Percentiles rank a stretch among this genome's conserved stretches.
Evolutionary conservation across 2,113 vertebrate species (phyloP).

Genomic region (Hiodon tergisus): DNA sequence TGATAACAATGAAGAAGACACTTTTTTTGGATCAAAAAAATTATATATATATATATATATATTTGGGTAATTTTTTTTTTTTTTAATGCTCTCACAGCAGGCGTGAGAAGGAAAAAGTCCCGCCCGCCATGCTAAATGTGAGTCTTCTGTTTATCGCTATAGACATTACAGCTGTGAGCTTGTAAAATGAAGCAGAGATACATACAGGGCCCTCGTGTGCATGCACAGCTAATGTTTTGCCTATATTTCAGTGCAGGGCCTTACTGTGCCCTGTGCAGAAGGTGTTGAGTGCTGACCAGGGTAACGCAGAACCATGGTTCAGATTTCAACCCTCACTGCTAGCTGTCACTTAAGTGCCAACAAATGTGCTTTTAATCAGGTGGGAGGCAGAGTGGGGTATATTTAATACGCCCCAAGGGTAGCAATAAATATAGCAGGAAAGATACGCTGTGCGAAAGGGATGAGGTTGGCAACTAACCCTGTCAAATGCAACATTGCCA

Average conservation of each 20-base stretch:
- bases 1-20: no score
- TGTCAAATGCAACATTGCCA: slow-evolving; percentile 1
- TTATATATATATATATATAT: no score
- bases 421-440: slow-evolving; percentile 6
- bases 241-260: neutral
- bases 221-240: neutral
- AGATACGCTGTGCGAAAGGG: slow-evolving; percentile 1
- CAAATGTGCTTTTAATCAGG: slow-evolving; percentile 36
- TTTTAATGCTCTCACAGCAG: no score
- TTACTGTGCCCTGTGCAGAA: neutral
- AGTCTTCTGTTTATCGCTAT: no score
- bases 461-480: neutral
- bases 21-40: no score
- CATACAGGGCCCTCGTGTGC: no score
- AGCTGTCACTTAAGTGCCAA: slow-evolving; percentile 21
- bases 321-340: slow-evolving; percentile 24
- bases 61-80: no score
- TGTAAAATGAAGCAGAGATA: no score
- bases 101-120: no score
- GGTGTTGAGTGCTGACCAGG: neutral
- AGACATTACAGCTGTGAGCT: no score
- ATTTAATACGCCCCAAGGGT: slow-evolving; percentile 36
- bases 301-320: slow-evolving; percentile 9
- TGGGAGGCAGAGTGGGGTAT: slow-evolving; percentile 29
- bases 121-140: no score